Evolutionary conservation across 2,797 vertebrate genomes (phyloP).

Genomic region (Anas bernieri): DNA sequence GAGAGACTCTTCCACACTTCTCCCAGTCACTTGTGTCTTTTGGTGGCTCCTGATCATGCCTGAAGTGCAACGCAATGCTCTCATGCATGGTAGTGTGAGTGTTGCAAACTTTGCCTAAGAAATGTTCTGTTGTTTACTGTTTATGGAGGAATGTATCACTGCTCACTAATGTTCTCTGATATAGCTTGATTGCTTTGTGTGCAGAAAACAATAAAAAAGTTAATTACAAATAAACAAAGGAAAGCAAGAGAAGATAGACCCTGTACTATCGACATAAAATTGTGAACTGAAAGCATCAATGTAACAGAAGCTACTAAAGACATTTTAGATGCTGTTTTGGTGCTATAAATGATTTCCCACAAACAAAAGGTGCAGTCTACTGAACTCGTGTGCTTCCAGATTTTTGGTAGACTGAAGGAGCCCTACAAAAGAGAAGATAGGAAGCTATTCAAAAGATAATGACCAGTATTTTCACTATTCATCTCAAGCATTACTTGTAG

Average conservation of each 20-base stretch:
- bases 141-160: neutral
- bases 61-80: accelerated
- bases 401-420: neutral
- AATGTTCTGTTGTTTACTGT: neutral
- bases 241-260: neutral
- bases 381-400: neutral
- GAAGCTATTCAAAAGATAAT: neutral
- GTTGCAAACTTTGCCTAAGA: neutral
- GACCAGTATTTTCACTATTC: neutral
- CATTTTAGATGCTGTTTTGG: neutral
- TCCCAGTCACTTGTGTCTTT: neutral
- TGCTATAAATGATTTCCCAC: neutral
- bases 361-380: neutral
- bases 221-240: slow-evolving; percentile 43
- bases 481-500: neutral
- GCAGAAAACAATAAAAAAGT: neutral
- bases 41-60: neutral
- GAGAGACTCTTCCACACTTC: neutral
- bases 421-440: neutral
- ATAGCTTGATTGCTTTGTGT: neutral
- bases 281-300: neutral
- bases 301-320: neutral
- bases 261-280: too few species aligned
- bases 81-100: accelerated
- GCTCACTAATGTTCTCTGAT: neutral